Conservation (phyloP, 2,113 vertebrate genomes). For the Chloropsis cyanopogon region DNA sequence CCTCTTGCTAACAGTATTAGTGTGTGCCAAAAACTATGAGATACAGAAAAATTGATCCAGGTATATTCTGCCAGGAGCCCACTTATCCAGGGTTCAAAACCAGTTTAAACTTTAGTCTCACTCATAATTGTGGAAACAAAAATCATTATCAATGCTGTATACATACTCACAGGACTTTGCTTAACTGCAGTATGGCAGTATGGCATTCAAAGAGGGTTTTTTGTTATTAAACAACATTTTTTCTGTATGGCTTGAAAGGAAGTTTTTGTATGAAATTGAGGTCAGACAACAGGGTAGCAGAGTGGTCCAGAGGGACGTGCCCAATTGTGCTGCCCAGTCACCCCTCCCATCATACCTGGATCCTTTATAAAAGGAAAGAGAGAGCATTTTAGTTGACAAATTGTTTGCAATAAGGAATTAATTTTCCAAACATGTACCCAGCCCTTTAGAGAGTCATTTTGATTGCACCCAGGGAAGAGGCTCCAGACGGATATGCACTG, state of each 20-base stretch:
- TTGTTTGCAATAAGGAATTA: not conserved
- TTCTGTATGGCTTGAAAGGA: not conserved
- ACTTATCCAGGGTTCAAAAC: not conserved
- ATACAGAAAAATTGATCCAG: not conserved
- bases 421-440: not conserved
- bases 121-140: not conserved
- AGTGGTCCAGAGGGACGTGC: accelerated
- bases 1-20: not conserved
- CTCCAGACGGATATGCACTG: not conserved
- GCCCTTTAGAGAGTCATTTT: not conserved
- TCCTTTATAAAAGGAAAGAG: not conserved
- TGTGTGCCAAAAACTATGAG: not conserved
- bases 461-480: not conserved
- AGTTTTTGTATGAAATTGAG: not conserved
- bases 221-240: not conserved
- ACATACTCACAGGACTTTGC: not conserved
- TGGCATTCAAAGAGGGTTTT: not conserved
- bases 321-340: accelerated
- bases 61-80: not conserved
- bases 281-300: not conserved
- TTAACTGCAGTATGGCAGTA: not conserved
- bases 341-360: not conserved
- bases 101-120: not conserved
- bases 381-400: not conserved
- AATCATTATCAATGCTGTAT: not conserved